phyloP scores from a whole-genome alignment of 2,888 invertebrate species.

The Rhimphoctona megacephalus region DNA sequence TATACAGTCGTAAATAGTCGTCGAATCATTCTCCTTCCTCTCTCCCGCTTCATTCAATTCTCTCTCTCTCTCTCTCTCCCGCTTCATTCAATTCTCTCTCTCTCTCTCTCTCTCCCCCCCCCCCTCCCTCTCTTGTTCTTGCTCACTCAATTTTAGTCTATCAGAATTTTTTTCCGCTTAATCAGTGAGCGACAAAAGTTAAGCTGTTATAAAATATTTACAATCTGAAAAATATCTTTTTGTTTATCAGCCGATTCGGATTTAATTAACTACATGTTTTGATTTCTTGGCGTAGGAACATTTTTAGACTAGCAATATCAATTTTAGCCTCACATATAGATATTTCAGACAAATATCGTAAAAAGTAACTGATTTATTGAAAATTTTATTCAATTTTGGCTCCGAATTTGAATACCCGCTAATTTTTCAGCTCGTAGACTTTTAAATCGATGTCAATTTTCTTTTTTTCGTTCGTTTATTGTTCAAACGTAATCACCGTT shows the following conservation, averaged over 20 bases:
- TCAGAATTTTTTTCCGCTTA: background rate
- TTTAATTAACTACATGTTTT: background rate
- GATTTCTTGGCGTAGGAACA: background rate
- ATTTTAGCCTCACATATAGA: background rate
- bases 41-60: conserved; percentile 52
- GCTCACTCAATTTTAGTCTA: conserved; percentile 3
- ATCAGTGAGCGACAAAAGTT: background rate
- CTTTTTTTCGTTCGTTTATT: background rate
- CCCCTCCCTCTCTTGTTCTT: conserved; percentile 37
- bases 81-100: conserved; percentile 55
- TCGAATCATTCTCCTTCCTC: conserved; percentile 52
- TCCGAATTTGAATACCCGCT: background rate
- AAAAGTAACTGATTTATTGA: background rate
- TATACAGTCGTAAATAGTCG: conserved; percentile 64
- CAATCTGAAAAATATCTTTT: background rate
- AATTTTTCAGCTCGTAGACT: background rate
- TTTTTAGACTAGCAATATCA: background rate
- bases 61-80: conserved; percentile 20
- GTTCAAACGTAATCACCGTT: background rate
- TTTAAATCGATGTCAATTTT: background rate
- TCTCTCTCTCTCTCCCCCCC: background rate
- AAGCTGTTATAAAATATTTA: background rate
- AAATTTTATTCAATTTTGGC: background rate
- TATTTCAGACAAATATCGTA: background rate
- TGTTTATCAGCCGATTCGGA: background rate